phyloP scores from a whole-genome alignment of 1,140 invertebrate genomes.

The Drosophila kurseongensis region DNA sequence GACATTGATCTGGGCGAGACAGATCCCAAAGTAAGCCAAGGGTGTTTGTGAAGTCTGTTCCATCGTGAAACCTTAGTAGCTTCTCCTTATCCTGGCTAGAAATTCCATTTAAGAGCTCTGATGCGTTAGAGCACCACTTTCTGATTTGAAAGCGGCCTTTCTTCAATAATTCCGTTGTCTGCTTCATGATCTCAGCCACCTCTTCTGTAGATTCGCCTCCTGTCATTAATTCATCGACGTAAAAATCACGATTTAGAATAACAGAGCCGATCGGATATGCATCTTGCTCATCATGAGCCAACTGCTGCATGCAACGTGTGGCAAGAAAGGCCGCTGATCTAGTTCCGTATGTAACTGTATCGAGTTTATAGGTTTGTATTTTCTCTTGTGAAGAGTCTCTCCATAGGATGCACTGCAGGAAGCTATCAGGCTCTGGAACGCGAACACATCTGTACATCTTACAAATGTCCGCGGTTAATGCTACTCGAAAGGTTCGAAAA shows the following conservation, averaged over 20 bases:
- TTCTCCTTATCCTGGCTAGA: background rate
- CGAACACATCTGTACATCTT: background rate
- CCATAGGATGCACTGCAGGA: background rate
- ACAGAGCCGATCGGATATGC: background rate
- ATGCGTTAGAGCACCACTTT: too few relatives aligned
- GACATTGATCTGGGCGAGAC: background rate
- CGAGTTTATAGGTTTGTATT: background rate
- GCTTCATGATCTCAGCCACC: background rate
- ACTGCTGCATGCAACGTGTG: too few relatives aligned
- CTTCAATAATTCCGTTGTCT: too few relatives aligned
- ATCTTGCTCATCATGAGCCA: background rate
- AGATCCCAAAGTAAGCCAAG: background rate
- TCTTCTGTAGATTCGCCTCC: background rate
- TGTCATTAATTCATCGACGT: background rate
- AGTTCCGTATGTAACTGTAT: too few relatives aligned
- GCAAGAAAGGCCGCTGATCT: too few relatives aligned
- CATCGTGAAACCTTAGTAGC: too few relatives aligned
- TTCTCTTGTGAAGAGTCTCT: background rate
- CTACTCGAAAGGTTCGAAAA: too few relatives aligned
- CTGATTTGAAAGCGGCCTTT: too few relatives aligned
- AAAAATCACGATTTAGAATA: background rate
- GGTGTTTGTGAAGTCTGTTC: too few relatives aligned
- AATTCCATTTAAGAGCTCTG: too few relatives aligned
- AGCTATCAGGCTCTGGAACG: too few relatives aligned
- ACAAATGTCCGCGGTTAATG: background rate